Conservation (phyloP, 2,113 vertebrate species). For the Oenanthe oenanthe region DNA sequence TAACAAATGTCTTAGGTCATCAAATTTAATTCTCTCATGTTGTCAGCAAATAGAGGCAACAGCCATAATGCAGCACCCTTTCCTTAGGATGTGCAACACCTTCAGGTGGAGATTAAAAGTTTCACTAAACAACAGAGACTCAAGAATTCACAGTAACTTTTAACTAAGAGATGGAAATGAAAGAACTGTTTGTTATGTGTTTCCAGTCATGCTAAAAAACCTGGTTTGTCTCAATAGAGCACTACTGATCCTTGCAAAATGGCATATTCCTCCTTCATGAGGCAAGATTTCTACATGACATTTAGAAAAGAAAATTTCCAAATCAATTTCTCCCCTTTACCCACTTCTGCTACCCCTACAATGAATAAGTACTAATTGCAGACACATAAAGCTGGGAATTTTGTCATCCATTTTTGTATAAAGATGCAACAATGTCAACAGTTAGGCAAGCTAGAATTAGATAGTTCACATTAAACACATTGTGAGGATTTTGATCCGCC, state of each 20-base stretch:
- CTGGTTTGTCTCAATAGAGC: background rate
- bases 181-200: background rate
- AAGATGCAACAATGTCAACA: background rate
- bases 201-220: background rate
- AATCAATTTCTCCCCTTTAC: background rate
- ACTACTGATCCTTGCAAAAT: background rate
- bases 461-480: background rate
- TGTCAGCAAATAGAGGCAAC: background rate
- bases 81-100: background rate
- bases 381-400: background rate
- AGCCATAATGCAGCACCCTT: background rate
- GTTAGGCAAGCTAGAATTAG: background rate
- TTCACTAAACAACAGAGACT: background rate
- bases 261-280: background rate
- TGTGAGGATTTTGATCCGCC: background rate
- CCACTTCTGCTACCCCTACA: background rate
- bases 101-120: conserved; percentile 19
- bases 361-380: background rate
- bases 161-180: background rate
- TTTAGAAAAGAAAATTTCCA: background rate
- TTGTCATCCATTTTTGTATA: background rate
- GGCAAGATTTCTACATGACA: no score
- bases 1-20: background rate
- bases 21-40: background rate
- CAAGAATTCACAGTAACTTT: background rate